These are phyloP conservation scores for Rhinatrema bivittatum DNA, from an alignment of 2,797 vertebrate genomes.

Conservation along the genomic window DNA sequence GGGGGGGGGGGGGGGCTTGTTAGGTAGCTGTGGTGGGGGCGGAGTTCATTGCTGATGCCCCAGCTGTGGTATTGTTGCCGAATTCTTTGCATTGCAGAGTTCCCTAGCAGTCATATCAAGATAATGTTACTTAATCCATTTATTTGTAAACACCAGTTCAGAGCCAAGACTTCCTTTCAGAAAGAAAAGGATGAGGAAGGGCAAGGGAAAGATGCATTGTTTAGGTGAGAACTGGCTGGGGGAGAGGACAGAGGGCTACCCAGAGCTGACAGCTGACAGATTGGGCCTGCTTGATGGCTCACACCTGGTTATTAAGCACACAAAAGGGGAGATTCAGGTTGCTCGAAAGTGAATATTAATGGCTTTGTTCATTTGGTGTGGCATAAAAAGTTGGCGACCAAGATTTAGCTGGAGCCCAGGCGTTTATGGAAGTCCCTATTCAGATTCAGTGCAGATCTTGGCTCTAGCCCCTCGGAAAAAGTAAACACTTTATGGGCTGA, in stretches of 20 bases:
- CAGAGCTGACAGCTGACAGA: conserved; percentile 5
- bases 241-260: neutral
- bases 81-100: too few species aligned
- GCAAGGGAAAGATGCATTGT: neutral
- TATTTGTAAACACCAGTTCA: too few species aligned
- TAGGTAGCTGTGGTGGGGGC: too few species aligned
- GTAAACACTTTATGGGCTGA: conserved; percentile 42
- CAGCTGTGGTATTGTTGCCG: too few species aligned
- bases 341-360: conserved; percentile 40
- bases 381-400: conserved; percentile 38
- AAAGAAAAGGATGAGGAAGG: too few species aligned
- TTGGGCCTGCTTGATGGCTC: conserved; percentile 16
- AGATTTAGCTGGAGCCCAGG: conserved; percentile 42
- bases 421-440: conserved; percentile 43
- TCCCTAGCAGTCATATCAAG: too few species aligned
- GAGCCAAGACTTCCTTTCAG: too few species aligned
- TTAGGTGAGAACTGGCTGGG: neutral
- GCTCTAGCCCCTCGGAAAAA: conserved; percentile 50
- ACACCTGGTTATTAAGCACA: conserved; percentile 24
- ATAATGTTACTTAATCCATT: too few species aligned
- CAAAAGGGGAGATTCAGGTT: conserved; percentile 31
- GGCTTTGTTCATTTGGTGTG: conserved; percentile 39
- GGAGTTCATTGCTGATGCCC: too few species aligned
- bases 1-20: too few species aligned
- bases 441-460: conserved; percentile 49